Evolutionary conservation across 2,797 vertebrate species (phyloP).

Genomic region (Jordanella pulchra): DNA sequence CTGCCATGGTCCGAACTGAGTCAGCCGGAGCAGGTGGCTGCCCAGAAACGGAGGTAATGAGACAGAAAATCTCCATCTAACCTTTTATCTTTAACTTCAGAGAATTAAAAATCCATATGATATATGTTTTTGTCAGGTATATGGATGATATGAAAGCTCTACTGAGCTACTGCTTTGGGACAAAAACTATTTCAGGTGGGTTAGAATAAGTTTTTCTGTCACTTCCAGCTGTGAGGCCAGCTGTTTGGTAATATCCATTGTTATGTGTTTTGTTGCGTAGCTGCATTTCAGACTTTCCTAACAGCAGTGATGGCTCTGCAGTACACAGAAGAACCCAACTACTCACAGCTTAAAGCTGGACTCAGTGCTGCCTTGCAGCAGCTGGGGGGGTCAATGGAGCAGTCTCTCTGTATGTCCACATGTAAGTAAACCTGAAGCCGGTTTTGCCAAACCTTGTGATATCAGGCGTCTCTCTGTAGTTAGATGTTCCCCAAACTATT

Average conservation of each 20-base stretch:
- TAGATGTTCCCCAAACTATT: neutral
- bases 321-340: conserved; percentile 79
- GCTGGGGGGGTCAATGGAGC: conserved; percentile 62
- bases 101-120: neutral
- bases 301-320: conserved; percentile 73
- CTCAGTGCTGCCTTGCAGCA: conserved; percentile 60
- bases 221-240: neutral
- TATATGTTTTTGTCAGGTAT: conserved; percentile 53
- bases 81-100: neutral
- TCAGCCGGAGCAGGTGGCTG: conserved; percentile 72
- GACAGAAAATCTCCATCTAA: neutral
- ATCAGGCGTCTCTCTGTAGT: neutral
- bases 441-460: neutral
- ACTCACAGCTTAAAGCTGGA: conserved; percentile 62
- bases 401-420: conserved; percentile 62
- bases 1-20: conserved; percentile 86
- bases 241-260: neutral
- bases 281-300: conserved; percentile 71
- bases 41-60: conserved; percentile 85
- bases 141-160: conserved; percentile 72
- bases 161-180: conserved; percentile 74
- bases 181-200: conserved; percentile 72
- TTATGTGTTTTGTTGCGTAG: conserved; percentile 52
- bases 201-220: conserved; percentile 16
- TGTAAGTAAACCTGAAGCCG: conserved; percentile 22